These are phyloP conservation scores for Gastracanthus pulcherrimus DNA, from an alignment of 2,888 invertebrate species.

Conservation along the genomic window DNA sequence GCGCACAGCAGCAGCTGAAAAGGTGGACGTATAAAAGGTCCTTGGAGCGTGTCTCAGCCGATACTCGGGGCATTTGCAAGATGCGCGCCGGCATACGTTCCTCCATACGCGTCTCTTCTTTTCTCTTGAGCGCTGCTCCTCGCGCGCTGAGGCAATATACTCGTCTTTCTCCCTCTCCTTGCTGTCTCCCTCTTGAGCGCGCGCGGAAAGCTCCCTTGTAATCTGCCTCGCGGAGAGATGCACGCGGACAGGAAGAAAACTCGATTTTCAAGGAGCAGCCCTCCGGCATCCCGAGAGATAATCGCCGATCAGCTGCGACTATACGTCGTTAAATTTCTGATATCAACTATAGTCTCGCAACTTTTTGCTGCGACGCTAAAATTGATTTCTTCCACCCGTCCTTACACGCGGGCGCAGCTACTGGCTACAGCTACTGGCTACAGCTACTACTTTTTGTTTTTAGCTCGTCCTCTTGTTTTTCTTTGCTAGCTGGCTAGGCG, in stretches of 20 bases:
- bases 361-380: slow-evolving; percentile 22
- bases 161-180: not conserved
- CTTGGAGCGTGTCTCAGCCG: slow-evolving; percentile 43
- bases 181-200: not conserved
- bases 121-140: not conserved
- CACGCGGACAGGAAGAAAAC: slow-evolving; percentile 14
- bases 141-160: too few species aligned
- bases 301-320: slow-evolving; percentile 24
- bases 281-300: slow-evolving; percentile 34
- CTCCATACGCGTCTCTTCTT: not conserved
- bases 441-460: too few species aligned
- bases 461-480: not conserved
- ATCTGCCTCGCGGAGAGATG: not conserved
- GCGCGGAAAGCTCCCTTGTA: not conserved
- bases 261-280: slow-evolving; percentile 48
- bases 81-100: slow-evolving; percentile 27
- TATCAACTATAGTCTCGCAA: slow-evolving; percentile 4
- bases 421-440: too few species aligned
- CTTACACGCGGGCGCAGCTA: not conserved
- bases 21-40: slow-evolving; percentile 24
- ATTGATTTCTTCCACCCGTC: slow-evolving; percentile 37
- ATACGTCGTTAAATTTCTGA: slow-evolving; percentile 19
- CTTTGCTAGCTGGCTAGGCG: not conserved
- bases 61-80: slow-evolving; percentile 42
- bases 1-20: not conserved